Percentiles rank a stretch among this genome's conserved stretches.
Conservation (phyloP, 1,140 invertebrate genomes). For the Hydropsyche tenuis region DNA sequence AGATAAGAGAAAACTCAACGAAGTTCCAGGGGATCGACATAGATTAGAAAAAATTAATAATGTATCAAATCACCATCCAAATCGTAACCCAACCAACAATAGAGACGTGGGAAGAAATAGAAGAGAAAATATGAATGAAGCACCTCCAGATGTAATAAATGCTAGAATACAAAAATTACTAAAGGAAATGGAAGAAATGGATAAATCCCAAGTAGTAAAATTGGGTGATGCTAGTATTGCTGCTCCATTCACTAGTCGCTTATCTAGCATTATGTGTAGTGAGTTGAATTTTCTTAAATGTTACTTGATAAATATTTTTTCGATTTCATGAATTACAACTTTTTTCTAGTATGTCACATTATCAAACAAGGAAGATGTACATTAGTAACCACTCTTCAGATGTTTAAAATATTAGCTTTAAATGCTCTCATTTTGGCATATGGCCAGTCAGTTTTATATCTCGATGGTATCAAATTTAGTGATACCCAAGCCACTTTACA, state of each 20-base stretch:
- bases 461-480: slow-evolving; percentile 98
- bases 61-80: slow-evolving; percentile 26
- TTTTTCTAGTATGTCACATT: slow-evolving; percentile 90
- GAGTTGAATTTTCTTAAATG: slow-evolving; percentile 17
- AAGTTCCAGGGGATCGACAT: slow-evolving; percentile 30
- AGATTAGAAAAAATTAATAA: slow-evolving; percentile 25
- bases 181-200: slow-evolving; percentile 92
- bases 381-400: slow-evolving; percentile 97
- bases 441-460: slow-evolving; percentile 97
- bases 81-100: neutral
- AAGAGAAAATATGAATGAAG: slow-evolving; percentile 29
- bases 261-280: slow-evolving; percentile 97
- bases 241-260: slow-evolving; percentile 97
- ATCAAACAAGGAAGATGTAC: slow-evolving; percentile 99
- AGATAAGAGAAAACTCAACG: slow-evolving; percentile 50
- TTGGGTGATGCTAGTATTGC: slow-evolving; percentile 99
- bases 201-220: slow-evolving; percentile 87
- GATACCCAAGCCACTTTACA: slow-evolving; percentile 97
- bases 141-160: slow-evolving; percentile 37
- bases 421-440: slow-evolving; percentile 98
- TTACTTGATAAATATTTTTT: neutral
- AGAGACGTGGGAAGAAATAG: slow-evolving; percentile 21
- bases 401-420: slow-evolving; percentile 99
- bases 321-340: neutral
- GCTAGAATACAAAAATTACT: slow-evolving; percentile 74